These are phyloP conservation scores for Aptenodytes patagonicus DNA, from an alignment of 2,113 vertebrate species.

Conservation along the genomic window DNA sequence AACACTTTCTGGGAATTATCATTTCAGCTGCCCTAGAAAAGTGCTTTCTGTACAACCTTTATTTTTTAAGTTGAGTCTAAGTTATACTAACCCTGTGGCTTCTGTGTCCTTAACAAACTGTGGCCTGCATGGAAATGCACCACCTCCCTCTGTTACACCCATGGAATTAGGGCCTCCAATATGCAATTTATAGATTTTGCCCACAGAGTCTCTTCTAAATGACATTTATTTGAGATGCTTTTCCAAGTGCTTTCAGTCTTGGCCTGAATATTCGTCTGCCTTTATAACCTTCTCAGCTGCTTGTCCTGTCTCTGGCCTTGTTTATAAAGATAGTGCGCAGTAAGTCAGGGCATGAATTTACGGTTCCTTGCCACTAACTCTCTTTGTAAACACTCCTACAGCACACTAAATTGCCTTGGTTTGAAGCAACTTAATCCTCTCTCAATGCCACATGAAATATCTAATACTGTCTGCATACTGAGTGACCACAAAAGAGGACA, in stretches of 20 bases:
- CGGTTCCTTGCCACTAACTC: background rate
- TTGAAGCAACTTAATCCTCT: background rate
- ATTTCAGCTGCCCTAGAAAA: background rate
- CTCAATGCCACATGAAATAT: background rate
- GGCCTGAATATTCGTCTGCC: background rate
- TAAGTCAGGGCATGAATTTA: background rate
- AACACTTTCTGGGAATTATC: background rate
- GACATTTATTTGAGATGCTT: background rate
- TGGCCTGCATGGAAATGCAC: background rate
- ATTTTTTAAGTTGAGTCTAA: background rate
- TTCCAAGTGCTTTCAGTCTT: background rate
- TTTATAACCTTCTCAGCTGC: background rate
- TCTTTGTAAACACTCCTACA: background rate
- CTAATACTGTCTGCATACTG: background rate
- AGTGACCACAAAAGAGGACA: background rate
- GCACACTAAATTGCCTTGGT: background rate
- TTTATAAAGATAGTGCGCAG: background rate
- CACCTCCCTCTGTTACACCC: background rate
- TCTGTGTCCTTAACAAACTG: background rate
- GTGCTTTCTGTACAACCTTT: background rate
- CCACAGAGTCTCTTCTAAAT: background rate
- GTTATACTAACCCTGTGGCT: background rate
- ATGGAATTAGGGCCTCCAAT: rapidly evolving
- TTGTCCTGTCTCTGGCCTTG: background rate
- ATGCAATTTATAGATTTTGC: background rate